Evolutionary conservation across 2,888 invertebrate species (phyloP), one percentile per base, ranked within the genome.

Genomic region (Patella caerulea): DNA sequence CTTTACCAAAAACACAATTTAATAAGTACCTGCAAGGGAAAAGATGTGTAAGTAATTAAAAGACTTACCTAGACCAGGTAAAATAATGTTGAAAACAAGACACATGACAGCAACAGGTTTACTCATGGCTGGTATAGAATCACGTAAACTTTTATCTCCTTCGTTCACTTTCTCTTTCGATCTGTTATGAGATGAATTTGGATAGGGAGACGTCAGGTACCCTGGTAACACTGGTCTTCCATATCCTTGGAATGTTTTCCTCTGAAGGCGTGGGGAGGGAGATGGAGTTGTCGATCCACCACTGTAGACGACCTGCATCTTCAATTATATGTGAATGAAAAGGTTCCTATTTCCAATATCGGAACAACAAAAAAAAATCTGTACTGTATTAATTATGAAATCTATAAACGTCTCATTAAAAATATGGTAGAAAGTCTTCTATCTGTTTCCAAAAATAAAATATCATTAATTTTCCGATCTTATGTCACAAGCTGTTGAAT

Each of bases 91-190:
- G 74, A 86, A 84, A 59, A 90, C 80, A 15, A 88, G 82, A 81
- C 89, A 90, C 19, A 84, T 81, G 34, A 88, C 77, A 12, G 89
- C 90, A 72, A 89, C 80, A 9, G 88, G 84, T 72, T 83, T 86
- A 29, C 82, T 84, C 90, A 90, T 89, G 73, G 87, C 89, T 0
- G 90, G 90, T 29, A 90, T 90, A 52, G 87, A 87, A 72, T 88
- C 87, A 72, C 87, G 78, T 53, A 89, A 76, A 45, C 84, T 85
- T 3, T 84, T 83, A 73, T 88, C 89, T 29, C 81, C 82, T 54
- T 86, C 83, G 0, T 75, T 74, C 24, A 79, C 74, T 69, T 80
- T 79, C 52, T 83, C 81, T 70, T 82, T 82, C 5, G 83, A 82
- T 74, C 80, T 76, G 24, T 79, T 78, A 2, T 78, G n/a, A 11